These are phyloP conservation scores for Eupsilia transversa DNA, from an alignment of 2,888 invertebrate species.

Conservation along the genomic window DNA sequence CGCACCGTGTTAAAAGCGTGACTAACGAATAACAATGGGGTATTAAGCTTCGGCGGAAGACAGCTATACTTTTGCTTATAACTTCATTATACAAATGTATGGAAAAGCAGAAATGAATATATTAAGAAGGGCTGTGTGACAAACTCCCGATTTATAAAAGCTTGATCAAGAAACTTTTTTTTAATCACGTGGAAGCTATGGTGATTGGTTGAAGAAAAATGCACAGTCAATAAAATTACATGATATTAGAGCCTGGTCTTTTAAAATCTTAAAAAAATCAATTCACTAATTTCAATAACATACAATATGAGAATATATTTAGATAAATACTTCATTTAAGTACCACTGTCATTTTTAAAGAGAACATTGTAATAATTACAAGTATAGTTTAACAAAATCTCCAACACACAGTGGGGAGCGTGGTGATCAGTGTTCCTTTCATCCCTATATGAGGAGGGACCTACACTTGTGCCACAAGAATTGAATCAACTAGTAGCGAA, in stretches of 20 bases:
- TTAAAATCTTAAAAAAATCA: no score
- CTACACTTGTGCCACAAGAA: not conserved
- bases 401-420: no score
- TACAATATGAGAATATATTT: no score
- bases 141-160: not conserved
- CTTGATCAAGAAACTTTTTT: not conserved
- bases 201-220: not conserved
- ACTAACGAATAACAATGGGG: conserved; percentile 60
- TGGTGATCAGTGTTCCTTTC: no score
- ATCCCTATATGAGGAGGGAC: no score
- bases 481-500: no score
- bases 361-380: no score
- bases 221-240: not conserved
- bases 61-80: conserved; percentile 48
- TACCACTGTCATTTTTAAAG: no score
- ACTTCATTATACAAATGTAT: not conserved
- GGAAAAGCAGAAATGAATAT: conserved; percentile 20
- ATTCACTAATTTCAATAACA: no score
- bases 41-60: conserved; percentile 44
- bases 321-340: no score
- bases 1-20: conserved; percentile 33
- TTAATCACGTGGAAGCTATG: not conserved
- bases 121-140: not conserved
- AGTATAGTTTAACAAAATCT: no score
- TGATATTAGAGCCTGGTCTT: not conserved